A percentile compares a stretch with the other conserved stretches of the same genome.
phyloP scores from a whole-genome alignment of 2,113 vertebrate genomes.

The Tetrax tetrax region DNA sequence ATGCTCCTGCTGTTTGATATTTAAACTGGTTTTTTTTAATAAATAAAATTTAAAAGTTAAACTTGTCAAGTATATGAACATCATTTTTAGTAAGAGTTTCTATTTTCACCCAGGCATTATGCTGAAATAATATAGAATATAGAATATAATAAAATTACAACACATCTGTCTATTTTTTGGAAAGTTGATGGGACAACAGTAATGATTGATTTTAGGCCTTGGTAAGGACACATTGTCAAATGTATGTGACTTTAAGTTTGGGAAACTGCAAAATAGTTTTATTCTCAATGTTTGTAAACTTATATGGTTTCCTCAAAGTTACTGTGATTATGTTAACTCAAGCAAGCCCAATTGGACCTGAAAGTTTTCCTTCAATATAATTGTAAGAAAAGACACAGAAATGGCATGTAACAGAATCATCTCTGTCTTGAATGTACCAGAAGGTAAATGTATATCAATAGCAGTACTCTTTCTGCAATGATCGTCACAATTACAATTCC shows the following conservation, averaged over 20 bases:
- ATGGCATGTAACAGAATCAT: background rate
- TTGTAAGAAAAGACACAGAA: background rate
- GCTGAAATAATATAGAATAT: background rate
- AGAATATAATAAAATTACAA: background rate
- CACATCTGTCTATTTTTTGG: background rate
- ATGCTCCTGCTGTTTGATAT: background rate
- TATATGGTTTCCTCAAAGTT: background rate
- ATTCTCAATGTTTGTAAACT: background rate
- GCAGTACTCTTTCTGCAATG: background rate
- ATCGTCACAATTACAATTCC: background rate
- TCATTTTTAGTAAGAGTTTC: background rate
- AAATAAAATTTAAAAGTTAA: background rate
- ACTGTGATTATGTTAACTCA: background rate
- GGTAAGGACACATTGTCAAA: background rate
- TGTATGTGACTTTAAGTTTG: background rate
- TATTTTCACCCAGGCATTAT: background rate
- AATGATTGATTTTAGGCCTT: background rate
- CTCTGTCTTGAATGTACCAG: background rate
- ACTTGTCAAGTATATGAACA: background rate
- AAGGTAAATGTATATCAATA: background rate
- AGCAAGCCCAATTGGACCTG: background rate
- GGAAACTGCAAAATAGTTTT: background rate
- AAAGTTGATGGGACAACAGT: background rate
- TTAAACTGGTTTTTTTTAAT: background rate
- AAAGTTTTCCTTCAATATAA: background rate